These are phyloP conservation scores for Lithosia quadra DNA, from an alignment of 2,888 invertebrate genomes.

Conservation along the genomic window DNA sequence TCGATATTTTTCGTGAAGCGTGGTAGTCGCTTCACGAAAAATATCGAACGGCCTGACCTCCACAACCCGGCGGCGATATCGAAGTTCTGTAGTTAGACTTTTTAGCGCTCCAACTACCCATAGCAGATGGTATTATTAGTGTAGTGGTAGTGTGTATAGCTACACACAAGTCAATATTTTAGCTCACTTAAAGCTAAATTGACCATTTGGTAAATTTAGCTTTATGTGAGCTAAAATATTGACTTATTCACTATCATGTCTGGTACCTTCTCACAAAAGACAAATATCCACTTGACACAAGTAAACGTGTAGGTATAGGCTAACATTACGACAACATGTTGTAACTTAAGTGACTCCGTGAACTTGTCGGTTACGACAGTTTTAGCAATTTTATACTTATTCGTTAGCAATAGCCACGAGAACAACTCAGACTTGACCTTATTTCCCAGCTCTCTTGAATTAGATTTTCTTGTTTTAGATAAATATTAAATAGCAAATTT, in stretches of 20 bases:
- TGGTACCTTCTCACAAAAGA: neutral
- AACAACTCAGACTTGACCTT: slow-evolving; percentile 42
- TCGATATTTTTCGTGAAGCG: too few relatives aligned
- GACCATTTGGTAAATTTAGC: too few relatives aligned
- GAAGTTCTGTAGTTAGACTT: too few relatives aligned
- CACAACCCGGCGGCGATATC: too few relatives aligned
- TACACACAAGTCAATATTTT: too few relatives aligned
- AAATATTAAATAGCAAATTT: slow-evolving; percentile 15
- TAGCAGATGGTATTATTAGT: too few relatives aligned
- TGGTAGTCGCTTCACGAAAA: too few relatives aligned
- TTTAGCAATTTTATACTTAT: slow-evolving; percentile 39
- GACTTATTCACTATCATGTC: neutral
- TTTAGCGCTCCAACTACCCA: too few relatives aligned
- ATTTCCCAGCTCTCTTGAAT: slow-evolving; percentile 22
- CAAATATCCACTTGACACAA: neutral
- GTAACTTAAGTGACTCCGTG: slow-evolving; percentile 30
- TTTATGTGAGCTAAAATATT: neutral
- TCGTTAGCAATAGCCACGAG: slow-evolving; percentile 27
- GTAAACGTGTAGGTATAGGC: slow-evolving; percentile 5
- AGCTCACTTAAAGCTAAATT: too few relatives aligned
- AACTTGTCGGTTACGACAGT: slow-evolving; percentile 37
- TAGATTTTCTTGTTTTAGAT: slow-evolving; percentile 28
- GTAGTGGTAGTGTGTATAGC: too few relatives aligned
- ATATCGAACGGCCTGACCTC: too few relatives aligned
- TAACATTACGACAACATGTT: slow-evolving; percentile 24